These are phyloP conservation scores for Morelia viridis DNA, from an alignment of 2,797 vertebrate genomes.

Conservation along the genomic window DNA sequence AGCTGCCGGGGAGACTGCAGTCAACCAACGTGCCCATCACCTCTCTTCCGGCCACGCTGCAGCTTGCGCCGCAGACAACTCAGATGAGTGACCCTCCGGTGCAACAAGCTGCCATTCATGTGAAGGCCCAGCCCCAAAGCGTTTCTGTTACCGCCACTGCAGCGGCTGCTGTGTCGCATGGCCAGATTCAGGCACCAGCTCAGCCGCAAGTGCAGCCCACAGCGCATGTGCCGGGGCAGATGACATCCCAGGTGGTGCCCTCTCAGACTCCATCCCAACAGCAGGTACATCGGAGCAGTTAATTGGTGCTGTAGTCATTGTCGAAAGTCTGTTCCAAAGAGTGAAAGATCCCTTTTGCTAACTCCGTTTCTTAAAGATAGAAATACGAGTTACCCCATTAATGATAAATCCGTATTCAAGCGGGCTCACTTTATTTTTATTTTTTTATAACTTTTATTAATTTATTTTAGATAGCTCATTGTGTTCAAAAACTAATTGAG, in stretches of 20 bases:
- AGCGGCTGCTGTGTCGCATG: slow-evolving; percentile 70
- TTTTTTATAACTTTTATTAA: no score
- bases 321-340: not conserved
- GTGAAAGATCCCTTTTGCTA: no score
- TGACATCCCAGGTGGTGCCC: slow-evolving; percentile 72
- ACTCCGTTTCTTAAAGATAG: not conserved
- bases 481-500: not conserved
- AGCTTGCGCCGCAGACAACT: slow-evolving; percentile 80
- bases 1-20: slow-evolving; percentile 83
- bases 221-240: slow-evolving; percentile 81
- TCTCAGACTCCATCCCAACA: slow-evolving; percentile 77
- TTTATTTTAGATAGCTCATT: not conserved
- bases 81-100: slow-evolving; percentile 56
- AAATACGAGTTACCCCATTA: not conserved
- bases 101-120: slow-evolving; percentile 72
- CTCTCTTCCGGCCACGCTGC: slow-evolving; percentile 69
- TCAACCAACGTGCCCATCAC: slow-evolving; percentile 76
- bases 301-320: not conserved
- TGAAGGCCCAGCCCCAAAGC: slow-evolving; percentile 77
- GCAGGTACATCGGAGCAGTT: slow-evolving; percentile 52
- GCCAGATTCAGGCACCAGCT: slow-evolving; percentile 79
- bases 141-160: slow-evolving; percentile 65
- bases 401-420: no score
- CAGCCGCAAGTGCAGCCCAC: slow-evolving; percentile 82
- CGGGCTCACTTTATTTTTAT: not conserved